These are phyloP conservation scores for Barbus barbus DNA, from an alignment of 2,113 vertebrate genomes.

Conservation along the genomic window DNA sequence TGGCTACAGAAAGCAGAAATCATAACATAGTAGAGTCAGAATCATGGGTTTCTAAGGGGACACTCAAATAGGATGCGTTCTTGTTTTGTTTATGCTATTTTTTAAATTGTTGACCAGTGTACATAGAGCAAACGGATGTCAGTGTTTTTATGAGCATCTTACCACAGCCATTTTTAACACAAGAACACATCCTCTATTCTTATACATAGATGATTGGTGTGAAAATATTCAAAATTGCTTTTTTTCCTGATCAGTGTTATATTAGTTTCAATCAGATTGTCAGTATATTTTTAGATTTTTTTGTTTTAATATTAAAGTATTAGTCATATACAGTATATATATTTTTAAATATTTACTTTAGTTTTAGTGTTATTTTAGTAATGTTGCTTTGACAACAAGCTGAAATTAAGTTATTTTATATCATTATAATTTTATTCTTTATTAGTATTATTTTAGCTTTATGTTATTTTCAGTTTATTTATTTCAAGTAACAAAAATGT, in stretches of 20 bases:
- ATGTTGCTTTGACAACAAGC: too few species aligned
- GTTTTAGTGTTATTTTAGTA: too few species aligned
- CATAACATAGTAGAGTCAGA: neutral
- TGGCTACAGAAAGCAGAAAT: slow-evolving; percentile 69
- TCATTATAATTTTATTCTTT: too few species aligned
- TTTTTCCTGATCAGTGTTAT: neutral
- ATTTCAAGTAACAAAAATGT: too few species aligned
- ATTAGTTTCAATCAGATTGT: too few species aligned
- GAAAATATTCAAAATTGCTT: neutral
- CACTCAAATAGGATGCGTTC: neutral
- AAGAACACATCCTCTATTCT: neutral
- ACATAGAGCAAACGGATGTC: neutral
- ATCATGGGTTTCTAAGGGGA: neutral
- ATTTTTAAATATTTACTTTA: neutral
- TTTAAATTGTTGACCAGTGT: neutral
- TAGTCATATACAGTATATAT: too few species aligned
- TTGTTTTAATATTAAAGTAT: neutral
- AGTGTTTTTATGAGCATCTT: neutral
- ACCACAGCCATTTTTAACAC: neutral
- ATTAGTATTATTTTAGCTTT: too few species aligned
- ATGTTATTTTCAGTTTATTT: too few species aligned
- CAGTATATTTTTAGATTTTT: neutral
- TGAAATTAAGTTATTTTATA: too few species aligned
- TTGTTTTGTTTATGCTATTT: neutral
- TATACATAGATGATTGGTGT: neutral